A percentile compares a stretch with the other conserved stretches of the same genome.
Evolutionary conservation across 2,113 vertebrate species (phyloP).

Genomic region (Bubo blakistoni): DNA sequence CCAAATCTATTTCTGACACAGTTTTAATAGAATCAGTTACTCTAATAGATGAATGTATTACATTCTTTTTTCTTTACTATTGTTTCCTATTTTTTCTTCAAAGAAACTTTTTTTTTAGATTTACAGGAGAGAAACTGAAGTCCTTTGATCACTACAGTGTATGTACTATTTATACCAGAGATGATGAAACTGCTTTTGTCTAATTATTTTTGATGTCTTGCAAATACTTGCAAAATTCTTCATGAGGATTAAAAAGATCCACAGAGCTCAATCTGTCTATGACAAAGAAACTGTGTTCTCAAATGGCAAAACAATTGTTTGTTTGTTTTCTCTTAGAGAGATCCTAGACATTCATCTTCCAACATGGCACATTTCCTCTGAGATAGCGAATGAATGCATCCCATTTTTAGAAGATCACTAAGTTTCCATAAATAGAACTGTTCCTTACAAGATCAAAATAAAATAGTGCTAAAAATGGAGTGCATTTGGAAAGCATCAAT

Average conservation of each 20-base stretch:
- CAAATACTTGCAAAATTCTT: constrained; percentile 75
- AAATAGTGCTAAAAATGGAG: not conserved
- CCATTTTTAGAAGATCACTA: constrained; percentile 3
- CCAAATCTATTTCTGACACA: constrained; percentile 21
- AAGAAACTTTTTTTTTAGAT: not conserved
- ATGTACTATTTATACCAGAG: constrained; percentile 19
- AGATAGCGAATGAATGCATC: not conserved
- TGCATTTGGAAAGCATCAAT: not conserved
- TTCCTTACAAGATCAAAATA: not conserved
- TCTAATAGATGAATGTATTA: not conserved
- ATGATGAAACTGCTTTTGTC: constrained; percentile 59
- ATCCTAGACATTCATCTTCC: constrained; percentile 41
- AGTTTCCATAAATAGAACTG: constrained; percentile 17
- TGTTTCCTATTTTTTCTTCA: constrained; percentile 53
- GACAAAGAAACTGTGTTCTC: constrained; percentile 36
- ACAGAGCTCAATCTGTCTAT: constrained; percentile 41
- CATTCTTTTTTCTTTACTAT: not conserved
- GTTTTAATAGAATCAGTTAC: constrained; percentile 21
- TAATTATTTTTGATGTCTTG: constrained; percentile 76
- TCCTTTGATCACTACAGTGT: constrained; percentile 69
- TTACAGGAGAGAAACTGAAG: constrained; percentile 38
- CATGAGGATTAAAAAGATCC: constrained; percentile 43
- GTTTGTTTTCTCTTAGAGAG: constrained; percentile 42
- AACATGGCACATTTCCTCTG: not conserved
- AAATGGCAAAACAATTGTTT: constrained; percentile 32